Evolutionary conservation across 2,888 invertebrate species (phyloP).

Genomic region (Molanna angustata): DNA sequence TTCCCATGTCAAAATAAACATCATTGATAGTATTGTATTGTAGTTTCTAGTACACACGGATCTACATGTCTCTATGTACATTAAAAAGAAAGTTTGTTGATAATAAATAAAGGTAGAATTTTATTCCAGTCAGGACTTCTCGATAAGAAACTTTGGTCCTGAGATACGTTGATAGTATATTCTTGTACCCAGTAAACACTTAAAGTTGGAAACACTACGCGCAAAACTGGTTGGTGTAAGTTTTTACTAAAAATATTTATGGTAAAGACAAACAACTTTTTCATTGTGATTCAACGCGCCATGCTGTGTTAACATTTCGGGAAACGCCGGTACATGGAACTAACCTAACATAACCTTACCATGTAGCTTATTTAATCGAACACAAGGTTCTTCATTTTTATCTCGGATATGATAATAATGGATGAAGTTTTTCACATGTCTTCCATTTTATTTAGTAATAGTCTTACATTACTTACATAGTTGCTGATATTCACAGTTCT

Average conservation of each 20-base stretch:
- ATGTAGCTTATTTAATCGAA: too few species aligned
- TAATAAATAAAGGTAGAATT: conserved; percentile 29
- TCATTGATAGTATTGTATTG: too few species aligned
- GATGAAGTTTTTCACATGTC: too few species aligned
- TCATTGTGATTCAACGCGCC: conserved; percentile 19
- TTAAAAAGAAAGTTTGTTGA: conserved; percentile 25
- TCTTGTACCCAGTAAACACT: conserved; percentile 17
- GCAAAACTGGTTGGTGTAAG: conserved; percentile 3
- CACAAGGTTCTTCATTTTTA: too few species aligned
- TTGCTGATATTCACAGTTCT: too few species aligned
- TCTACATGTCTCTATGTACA: conserved; percentile 10
- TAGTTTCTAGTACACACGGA: too few species aligned
- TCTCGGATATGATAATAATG: too few species aligned
- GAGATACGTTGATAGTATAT: conserved; percentile 18
- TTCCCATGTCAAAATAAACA: neutral
- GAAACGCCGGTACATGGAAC: neutral
- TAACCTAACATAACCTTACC: neutral
- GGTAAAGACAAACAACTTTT: conserved; percentile 19
- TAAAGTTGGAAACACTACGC: conserved; percentile 17
- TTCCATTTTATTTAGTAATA: too few species aligned
- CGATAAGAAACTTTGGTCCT: conserved; percentile 26
- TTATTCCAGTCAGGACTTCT: conserved; percentile 22
- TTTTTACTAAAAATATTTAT: conserved; percentile 20
- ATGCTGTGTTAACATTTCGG: neutral
- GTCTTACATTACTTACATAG: too few species aligned